A percentile compares a stretch with the other conserved stretches of the same genome.
Conservation (phyloP, 2,888 invertebrate species). For the Pseudococcus jackbeardsleyi region DNA sequence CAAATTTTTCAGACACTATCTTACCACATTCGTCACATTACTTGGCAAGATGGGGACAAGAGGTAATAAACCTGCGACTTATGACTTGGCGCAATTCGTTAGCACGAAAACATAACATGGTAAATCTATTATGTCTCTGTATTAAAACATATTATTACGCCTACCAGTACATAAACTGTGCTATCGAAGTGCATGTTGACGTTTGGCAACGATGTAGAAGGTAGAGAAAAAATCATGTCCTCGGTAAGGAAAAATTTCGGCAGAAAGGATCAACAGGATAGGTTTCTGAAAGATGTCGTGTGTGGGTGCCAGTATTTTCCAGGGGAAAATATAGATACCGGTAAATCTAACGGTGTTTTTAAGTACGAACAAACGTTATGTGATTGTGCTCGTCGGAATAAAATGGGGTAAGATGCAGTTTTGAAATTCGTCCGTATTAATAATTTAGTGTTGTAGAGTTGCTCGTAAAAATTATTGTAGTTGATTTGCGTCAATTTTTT, state of each 20-base stretch:
- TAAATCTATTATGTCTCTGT: conserved; percentile 54
- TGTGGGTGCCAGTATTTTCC: conserved; percentile 88
- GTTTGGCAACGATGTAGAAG: conserved; percentile 32
- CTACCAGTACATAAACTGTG: conserved; percentile 55
- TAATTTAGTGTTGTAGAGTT: neutral
- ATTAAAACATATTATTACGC: conserved; percentile 56
- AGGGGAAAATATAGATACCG: neutral
- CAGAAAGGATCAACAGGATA: conserved; percentile 18
- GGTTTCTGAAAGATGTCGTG: conserved; percentile 78
- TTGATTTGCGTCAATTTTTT: neutral
- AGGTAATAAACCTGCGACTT: conserved; percentile 63
- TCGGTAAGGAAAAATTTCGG: conserved; percentile 24
- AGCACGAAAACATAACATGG: conserved; percentile 44
- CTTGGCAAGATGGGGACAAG: conserved; percentile 51
- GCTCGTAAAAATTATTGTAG: neutral
- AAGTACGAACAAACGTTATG: conserved; percentile 32
- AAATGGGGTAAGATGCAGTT: conserved; percentile 17
- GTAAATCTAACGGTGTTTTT: conserved; percentile 49
- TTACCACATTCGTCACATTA: conserved; percentile 62
- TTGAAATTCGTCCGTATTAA: neutral
- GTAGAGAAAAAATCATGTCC: neutral
- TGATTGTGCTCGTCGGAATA: conserved; percentile 26
- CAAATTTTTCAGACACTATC: conserved; percentile 77
- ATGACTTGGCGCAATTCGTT: conserved; percentile 56
- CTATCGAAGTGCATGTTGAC: conserved; percentile 15